Evolutionary conservation across 2,113 vertebrate genomes (phyloP).

Genomic region (Microcebus griseorufus): DNA sequence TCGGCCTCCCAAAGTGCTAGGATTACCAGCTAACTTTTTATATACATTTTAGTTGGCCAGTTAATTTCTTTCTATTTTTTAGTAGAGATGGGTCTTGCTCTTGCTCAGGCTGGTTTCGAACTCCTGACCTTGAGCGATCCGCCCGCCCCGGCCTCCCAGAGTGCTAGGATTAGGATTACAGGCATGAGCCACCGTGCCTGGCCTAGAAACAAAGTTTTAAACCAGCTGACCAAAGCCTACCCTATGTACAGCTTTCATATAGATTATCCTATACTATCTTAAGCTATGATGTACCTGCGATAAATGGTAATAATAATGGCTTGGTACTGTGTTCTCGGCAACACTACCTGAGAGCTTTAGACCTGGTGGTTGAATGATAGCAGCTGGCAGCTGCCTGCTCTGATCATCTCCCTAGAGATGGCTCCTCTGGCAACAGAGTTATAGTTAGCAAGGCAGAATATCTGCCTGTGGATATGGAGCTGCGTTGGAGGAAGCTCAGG

Average conservation of each 20-base stretch:
- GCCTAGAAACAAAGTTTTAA: background rate
- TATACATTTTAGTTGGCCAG: too few relatives aligned
- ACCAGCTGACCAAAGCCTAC: background rate
- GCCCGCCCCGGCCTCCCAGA: too few relatives aligned
- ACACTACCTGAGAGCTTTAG: background rate
- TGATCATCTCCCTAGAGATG: background rate
- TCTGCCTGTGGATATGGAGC: background rate
- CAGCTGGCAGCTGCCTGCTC: background rate
- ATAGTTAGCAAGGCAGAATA: background rate
- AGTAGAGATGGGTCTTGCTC: too few relatives aligned
- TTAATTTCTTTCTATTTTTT: too few relatives aligned
- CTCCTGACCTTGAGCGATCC: too few relatives aligned
- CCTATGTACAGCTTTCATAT: background rate
- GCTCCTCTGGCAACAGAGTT: background rate
- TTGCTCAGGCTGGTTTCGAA: too few relatives aligned
- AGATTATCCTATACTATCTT: background rate
- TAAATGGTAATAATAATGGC: background rate
- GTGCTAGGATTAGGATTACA: too few relatives aligned
- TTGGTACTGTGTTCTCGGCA: background rate
- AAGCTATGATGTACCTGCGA: background rate
- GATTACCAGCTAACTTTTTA: too few relatives aligned
- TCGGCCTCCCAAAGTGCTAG: too few relatives aligned
- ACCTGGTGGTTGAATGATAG: background rate
- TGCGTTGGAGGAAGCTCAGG: background rate
- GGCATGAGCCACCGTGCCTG: too few relatives aligned